Conservation (phyloP, 2,797 vertebrate species). For the Sebastes steindachneri region DNA sequence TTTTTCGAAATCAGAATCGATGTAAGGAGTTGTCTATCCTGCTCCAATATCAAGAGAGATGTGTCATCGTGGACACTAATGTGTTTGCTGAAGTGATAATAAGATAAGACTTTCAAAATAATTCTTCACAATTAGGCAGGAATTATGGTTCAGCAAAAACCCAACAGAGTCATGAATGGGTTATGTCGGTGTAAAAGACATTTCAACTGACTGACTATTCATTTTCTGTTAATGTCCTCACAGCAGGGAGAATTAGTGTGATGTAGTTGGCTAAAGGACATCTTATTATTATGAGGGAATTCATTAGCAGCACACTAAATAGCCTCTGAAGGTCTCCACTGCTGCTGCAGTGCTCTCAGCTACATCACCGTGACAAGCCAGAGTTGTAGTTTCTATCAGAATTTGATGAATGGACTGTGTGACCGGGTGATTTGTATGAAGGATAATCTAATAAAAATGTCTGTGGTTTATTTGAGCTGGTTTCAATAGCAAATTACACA, state of each 20-base stretch:
- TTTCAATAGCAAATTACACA: background rate
- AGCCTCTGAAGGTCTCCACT: background rate
- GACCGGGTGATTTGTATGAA: background rate
- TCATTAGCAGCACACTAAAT: constrained; percentile 13
- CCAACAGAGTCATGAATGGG: constrained; percentile 16
- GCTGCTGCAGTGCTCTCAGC: background rate
- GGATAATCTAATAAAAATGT: background rate
- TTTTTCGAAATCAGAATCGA: background rate
- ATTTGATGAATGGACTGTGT: background rate
- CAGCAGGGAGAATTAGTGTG: constrained; percentile 16
- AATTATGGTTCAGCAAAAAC: constrained; percentile 14
- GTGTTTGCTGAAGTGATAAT: background rate
- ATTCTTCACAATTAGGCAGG: background rate
- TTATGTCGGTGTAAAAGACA: background rate
- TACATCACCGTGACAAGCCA: no score
- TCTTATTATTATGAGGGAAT: constrained; percentile 23
- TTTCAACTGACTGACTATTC: constrained; percentile 3
- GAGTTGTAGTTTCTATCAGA: background rate
- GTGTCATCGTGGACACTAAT: background rate
- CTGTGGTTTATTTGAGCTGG: background rate
- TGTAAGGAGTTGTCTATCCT: background rate
- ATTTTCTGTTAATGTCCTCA: constrained; percentile 18
- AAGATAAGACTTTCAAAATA: background rate
- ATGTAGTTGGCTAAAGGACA: constrained; percentile 24
- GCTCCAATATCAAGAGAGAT: background rate